phyloP scores from a whole-genome alignment of 2,888 invertebrate genomes.

The Uloborus plumipes region DNA sequence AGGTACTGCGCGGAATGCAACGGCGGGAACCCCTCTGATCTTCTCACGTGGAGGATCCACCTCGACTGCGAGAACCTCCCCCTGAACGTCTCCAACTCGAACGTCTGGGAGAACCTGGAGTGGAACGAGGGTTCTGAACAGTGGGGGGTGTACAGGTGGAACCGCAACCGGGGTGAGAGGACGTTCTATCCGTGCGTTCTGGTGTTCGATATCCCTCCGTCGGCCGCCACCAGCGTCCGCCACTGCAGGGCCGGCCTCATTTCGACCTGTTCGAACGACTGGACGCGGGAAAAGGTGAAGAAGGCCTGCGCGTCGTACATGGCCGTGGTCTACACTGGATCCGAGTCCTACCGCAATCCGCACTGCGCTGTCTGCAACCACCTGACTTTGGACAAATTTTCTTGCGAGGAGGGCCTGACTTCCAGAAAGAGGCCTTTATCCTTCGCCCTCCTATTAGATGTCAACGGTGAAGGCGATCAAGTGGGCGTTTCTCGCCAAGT shows the following conservation, averaged over 20 bases:
- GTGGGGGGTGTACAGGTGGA: conserved; percentile 25
- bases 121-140: not conserved
- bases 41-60: not conserved
- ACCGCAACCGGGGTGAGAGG: not conserved
- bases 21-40: conserved; percentile 64
- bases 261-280: conserved; percentile 7
- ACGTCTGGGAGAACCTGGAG: conserved; percentile 51
- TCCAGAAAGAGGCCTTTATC: conserved; percentile 23
- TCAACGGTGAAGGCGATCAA: conserved; percentile 61
- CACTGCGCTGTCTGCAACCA: conserved; percentile 74
- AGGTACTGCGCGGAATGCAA: conserved; percentile 73
- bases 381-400: conserved; percentile 68
- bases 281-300: not conserved
- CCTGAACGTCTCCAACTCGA: not conserved
- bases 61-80: conserved; percentile 4
- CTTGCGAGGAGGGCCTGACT: not conserved
- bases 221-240: not conserved
- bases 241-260: conserved; percentile 13
- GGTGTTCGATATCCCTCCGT: conserved; percentile 13
- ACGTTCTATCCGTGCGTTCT: conserved; percentile 18
- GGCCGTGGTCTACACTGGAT: conserved; percentile 70
- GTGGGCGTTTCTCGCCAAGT: conserved; percentile 64
- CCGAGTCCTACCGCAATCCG: conserved; percentile 71
- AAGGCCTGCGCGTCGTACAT: conserved; percentile 72
- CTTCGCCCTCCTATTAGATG: conserved; percentile 33